Base-by-base conservation (phyloP, 2,113 vertebrate species). In the Planiliza haematocheilus region DNA sequence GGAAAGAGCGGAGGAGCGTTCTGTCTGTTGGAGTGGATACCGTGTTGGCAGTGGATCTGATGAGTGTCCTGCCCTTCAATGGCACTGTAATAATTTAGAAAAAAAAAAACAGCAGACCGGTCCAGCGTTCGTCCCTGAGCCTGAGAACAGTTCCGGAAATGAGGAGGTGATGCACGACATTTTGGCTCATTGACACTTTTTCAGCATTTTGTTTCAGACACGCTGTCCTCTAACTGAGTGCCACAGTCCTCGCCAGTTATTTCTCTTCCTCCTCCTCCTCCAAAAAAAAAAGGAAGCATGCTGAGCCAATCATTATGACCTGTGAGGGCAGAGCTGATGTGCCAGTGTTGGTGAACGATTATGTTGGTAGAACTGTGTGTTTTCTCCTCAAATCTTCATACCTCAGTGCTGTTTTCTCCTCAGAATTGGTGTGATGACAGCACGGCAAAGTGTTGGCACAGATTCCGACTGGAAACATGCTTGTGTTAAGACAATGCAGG, bases 31-130 rank as follows among this genome's bases (percentile, higher is more conserved):
- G 51, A 61, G 58, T 70, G 70, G 58, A 72, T n/a, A 41, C 37
- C 45, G 46, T 59, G 51, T 37, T 80, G 76, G 76, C 76, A 77
- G 2, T 16, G 4, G 63, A 74, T 56, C 58, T 5, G 57, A 64
- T 37, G 43, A 79, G 52, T 57, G 79, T 69, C 75, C 70, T 74
- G 7, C 67, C 70, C 55, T 77, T 64, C 68, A 37, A 48, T 66
- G n/a, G 55, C 41, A 7, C 48, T 12, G 53, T 46, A 57, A 62
- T 76, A 60, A 82, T 74, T 77, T 63, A 70, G 70, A 74, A 77
- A 30, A 74, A 77, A 60, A 77, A 82, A 62, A 74, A 58, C 68
- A 17, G 36, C 11, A 34, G 52, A 46, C 51, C 20, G 12, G 72
- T 88, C 43, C 46, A 71, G 63, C 13, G 18, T 50, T 59, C n/a